Conservation (phyloP, 2,113 vertebrate species). For the Balaenoptera acutorostrata region DNA sequence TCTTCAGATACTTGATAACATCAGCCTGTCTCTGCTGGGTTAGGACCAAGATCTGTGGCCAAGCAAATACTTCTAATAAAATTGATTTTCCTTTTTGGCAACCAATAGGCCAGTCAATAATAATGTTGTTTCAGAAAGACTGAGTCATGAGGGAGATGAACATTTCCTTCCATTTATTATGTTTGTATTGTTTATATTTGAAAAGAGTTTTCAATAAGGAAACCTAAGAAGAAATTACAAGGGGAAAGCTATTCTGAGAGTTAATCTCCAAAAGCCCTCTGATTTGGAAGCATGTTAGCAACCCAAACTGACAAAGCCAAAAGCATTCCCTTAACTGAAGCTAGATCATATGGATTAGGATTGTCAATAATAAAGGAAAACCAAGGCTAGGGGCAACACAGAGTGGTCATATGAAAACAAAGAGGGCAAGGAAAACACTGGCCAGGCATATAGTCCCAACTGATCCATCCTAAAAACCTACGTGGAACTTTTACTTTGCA, state of each 20-base stretch:
- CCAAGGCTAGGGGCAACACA: background rate
- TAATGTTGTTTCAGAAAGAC: conserved; percentile 87
- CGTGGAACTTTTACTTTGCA: background rate
- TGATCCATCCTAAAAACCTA: background rate
- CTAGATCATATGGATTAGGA: background rate
- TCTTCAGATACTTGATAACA: conserved; percentile 82
- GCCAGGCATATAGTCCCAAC: background rate
- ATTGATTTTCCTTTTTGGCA: conserved; percentile 88
- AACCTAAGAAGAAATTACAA: conserved; percentile 64
- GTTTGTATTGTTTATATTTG: conserved; percentile 85
- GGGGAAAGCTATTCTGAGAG: conserved; percentile 29
- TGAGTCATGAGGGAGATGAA: conserved; percentile 83
- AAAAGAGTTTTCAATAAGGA: conserved; percentile 75
- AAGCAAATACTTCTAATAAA: conserved; percentile 82
- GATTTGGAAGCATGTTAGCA: conserved; percentile 48
- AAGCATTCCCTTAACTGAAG: background rate
- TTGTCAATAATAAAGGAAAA: background rate
- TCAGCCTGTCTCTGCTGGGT: conserved; percentile 78
- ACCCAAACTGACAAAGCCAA: conserved; percentile 2
- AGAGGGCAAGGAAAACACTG: background rate
- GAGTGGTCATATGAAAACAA: background rate
- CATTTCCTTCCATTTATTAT: conserved; percentile 84
- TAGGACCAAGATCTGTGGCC: conserved; percentile 78
- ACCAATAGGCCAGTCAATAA: conserved; percentile 87
- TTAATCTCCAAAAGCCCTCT: conserved; percentile 17